Evolutionary conservation across 2,888 invertebrate genomes (phyloP).

Genomic region (Caenorhabditis zanzibari): DNA sequence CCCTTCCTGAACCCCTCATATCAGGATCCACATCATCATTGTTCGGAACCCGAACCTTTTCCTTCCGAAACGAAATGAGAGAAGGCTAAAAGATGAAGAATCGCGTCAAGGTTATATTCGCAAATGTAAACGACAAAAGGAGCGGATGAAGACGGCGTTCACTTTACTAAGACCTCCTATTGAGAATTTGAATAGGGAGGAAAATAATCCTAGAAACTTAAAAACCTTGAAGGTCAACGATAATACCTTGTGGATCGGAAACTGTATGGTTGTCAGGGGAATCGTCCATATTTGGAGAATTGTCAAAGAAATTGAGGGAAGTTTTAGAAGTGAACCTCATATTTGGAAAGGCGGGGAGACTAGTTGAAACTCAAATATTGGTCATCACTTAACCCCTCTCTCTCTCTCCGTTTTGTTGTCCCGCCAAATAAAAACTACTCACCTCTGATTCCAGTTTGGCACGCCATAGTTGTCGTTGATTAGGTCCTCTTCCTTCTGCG

Average conservation of each 20-base stretch:
- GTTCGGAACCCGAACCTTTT: constrained; percentile 11
- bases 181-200: constrained; percentile 26
- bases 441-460: constrained; percentile 82
- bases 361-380: constrained; percentile 43
- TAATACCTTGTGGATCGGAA: constrained; percentile 13
- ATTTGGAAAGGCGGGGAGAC: constrained; percentile 21
- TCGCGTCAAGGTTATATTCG: constrained; percentile 57
- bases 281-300: background rate
- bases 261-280: background rate
- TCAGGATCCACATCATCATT: constrained; percentile 36
- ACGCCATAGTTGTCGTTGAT: constrained; percentile 74
- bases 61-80: constrained; percentile 10
- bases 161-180: constrained; percentile 53
- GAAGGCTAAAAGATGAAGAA: constrained; percentile 35
- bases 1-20: constrained; percentile 11
- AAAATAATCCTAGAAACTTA: constrained; percentile 40
- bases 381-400: constrained; percentile 32
- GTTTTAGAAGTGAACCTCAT: constrained; percentile 16
- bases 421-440: constrained; percentile 21
- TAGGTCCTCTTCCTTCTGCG: constrained; percentile 23
- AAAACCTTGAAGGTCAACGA: background rate
- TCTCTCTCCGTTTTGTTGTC: background rate
- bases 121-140: constrained; percentile 42
- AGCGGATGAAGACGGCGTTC: constrained; percentile 30
- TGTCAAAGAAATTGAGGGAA: constrained; percentile 3